Base-by-base conservation (phyloP, 2,113 vertebrate genomes). In the Gymnocephalus cernua region DNA sequence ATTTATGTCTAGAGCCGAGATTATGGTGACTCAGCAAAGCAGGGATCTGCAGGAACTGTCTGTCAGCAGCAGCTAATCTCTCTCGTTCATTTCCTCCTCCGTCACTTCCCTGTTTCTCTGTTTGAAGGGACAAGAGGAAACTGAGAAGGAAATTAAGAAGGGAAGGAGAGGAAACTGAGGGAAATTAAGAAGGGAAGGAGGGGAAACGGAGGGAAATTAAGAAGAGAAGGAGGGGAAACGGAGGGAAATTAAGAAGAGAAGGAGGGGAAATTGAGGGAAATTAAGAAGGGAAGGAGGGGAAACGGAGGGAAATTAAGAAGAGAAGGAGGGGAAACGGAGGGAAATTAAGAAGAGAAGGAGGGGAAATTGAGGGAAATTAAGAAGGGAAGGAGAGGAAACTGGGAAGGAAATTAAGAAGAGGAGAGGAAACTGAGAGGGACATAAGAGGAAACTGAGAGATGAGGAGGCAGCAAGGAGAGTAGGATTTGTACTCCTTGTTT, bases 21-120 rank as follows among this genome's bases (percentile, higher is more conserved):
- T 56, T 41, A 14, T 35, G 23, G 11, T 74, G 84, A 89, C 87
- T 91, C 86, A 86, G 91, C 89, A 91, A 68, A 87, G 78, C 70
- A 4, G 82, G 78, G 89, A 88, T 91, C 75, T 80, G 18, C 57
- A 62, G 57, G 77, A 70, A 19, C 41, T 10, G 70, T n/a, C 59
- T 4, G 66, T 90, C 85, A 86, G 85, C 90, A 80, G 27, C 41
- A 51, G 74, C 38, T 91, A 85, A 92, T 88, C 86, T 50, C 21
- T 64, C 50, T 11, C 9, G 0, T n/a, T 68, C 25, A 47, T 21
- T 59, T 74, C 65, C 32, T 82, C 64, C 21, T 70, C 47, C 23
- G 21, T 47, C 8, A 0, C 45, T n/a, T 68, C 61, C 25, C 29
- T 21, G 3, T 66, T 16, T 0, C 48, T 47, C 61, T 3, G 1